Percentiles rank a stretch among this genome's conserved stretches.
Evolutionary conservation across 1,140 invertebrate species (phyloP).

Genomic region (Stratiolaelaps scimitus): DNA sequence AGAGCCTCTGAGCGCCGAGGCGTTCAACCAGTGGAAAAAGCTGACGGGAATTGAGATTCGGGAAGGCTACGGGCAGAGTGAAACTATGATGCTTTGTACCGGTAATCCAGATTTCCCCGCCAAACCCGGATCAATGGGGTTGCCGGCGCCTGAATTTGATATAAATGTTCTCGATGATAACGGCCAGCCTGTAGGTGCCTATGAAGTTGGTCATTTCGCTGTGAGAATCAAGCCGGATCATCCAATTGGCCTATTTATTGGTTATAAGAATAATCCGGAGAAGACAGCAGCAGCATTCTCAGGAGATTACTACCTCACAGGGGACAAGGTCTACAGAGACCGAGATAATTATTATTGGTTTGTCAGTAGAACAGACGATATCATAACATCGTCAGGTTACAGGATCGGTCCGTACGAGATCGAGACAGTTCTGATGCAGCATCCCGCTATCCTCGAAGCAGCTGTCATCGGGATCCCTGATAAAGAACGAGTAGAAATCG

Average conservation of each 20-base stretch:
- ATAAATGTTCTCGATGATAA: conserved; percentile 42
- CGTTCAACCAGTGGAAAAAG: conserved; percentile 41
- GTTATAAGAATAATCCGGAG: conserved; percentile 41
- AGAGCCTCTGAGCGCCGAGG: conserved; percentile 45
- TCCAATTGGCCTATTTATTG: conserved; percentile 43
- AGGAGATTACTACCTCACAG: conserved; percentile 44
- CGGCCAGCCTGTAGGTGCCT: conserved; percentile 38
- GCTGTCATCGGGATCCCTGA: conserved; percentile 38
- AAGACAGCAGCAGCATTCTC: conserved; percentile 37
- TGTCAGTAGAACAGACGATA: conserved; percentile 44
- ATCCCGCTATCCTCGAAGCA: conserved; percentile 45
- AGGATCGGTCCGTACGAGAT: conserved; percentile 34
- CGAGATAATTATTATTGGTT: conserved; percentile 45
- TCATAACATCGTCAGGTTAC: conserved; percentile 46
- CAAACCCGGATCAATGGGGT: conserved; percentile 44
- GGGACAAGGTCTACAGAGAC: conserved; percentile 43
- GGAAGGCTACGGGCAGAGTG: conserved; percentile 47
- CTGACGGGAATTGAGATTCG: conserved; percentile 40
- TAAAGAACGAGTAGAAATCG: conserved; percentile 37
- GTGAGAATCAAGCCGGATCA: conserved; percentile 39
- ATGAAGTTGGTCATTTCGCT: conserved; percentile 42
- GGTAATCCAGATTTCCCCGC: conserved; percentile 39
- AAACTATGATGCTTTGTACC: conserved; percentile 41
- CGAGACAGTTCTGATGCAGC: conserved; percentile 34
- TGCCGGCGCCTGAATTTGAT: conserved; percentile 41